Conservation (phyloP, 2,113 vertebrate genomes). For the Osmerus mordax region DNA sequence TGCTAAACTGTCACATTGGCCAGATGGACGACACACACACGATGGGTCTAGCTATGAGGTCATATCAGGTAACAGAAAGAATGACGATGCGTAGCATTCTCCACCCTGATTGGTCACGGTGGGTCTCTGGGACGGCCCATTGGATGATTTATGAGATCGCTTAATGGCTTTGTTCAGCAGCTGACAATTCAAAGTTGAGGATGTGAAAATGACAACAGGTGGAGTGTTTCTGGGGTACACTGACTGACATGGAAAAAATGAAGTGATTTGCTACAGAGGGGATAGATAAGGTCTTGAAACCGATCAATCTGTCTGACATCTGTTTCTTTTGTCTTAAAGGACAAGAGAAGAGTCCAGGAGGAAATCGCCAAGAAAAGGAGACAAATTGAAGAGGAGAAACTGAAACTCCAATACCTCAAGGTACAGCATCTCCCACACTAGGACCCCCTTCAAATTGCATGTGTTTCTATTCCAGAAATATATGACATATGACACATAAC, state of each 20-base stretch:
- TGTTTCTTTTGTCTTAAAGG: conserved; percentile 62
- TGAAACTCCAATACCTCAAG: conserved; percentile 93
- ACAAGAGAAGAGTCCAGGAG: conserved; percentile 94
- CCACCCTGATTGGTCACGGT: background rate
- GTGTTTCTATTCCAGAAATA: too few species aligned
- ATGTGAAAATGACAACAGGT: conserved; percentile 33
- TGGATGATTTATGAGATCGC: background rate
- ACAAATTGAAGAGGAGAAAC: conserved; percentile 90
- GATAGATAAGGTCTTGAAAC: too few species aligned
- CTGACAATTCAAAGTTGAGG: conserved; percentile 38
- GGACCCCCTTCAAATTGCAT: too few species aligned
- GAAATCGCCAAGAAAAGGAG: conserved; percentile 88
- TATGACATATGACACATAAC: too few species aligned
- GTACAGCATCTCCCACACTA: conserved; percentile 52
- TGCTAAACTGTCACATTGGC: conserved; percentile 10
- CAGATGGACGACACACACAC: background rate
- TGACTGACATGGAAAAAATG: too few species aligned
- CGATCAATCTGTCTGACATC: background rate
- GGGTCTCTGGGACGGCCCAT: background rate
- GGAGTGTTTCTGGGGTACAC: conserved; percentile 28
- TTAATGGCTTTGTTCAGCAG: background rate
- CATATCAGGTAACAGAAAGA: background rate
- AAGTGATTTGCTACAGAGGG: too few species aligned
- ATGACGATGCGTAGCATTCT: background rate
- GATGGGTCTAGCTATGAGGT: conserved; percentile 9